Evolutionary conservation across 1,140 invertebrate genomes (phyloP), one percentile per base, ranked within the genome.

Genomic region (Brachionus manjavacas): DNA sequence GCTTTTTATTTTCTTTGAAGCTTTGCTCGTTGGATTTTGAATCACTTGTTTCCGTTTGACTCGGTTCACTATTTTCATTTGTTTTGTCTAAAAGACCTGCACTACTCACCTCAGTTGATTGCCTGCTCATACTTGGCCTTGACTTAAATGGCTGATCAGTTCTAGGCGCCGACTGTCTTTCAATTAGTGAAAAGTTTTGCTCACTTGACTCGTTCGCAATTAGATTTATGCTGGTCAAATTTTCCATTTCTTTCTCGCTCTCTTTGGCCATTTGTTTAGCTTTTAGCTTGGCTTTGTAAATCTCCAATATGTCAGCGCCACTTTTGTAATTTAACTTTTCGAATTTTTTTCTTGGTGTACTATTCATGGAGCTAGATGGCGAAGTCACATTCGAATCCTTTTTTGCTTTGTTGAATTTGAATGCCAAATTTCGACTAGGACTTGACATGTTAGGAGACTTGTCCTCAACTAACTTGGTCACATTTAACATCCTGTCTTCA

Each of bases 311-410:
- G 14, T 81, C 52, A 81, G 60, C 52, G 8, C 79, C 79, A 81
- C 9, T 60, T 25, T 81, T 35, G 35, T 81, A 60, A 14, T 81
- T 68, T 4, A 81, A 25, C 49, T 68, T 60, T 60, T 81, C 79
- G 52, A 81, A 68, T 43, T 81, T 81, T 68, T 81, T 81, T 39
- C 79, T 60, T 4, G 79, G 79, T n/a, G 79, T 60, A 16, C 49
- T 43, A 43, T 81, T 81, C 41, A 49, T 23, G 20, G 79, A 81
- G 39, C n/a, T 25, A 2, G 52, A 41, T 81, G 79, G 12, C 16
- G 79, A 68, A 81, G 52, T 68, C 16, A 23, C n/a, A 14, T 1
- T 12, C 9, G 16, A 28, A 20, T 81, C 79, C 41, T 64, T 60
- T 81, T 81, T 81, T 4, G 46, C 16, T 4, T 64, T 81, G 16